phyloP scores from a whole-genome alignment of 1,140 invertebrate species.

The Macrocentrus cingulum region DNA sequence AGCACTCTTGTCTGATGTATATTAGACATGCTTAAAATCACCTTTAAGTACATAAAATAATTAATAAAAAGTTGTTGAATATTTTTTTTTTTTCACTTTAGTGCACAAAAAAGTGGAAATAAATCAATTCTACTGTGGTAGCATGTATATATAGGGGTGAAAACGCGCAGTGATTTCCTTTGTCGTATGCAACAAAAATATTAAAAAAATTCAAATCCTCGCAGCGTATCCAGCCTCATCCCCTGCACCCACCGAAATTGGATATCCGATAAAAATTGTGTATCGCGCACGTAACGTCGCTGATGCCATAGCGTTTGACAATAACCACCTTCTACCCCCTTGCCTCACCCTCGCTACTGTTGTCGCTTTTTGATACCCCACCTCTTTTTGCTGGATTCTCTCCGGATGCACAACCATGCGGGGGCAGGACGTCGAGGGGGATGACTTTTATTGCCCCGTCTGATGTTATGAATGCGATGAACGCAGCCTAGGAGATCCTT shows the following conservation, averaged over 20 bases:
- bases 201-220: slow-evolving; percentile 2
- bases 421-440: slow-evolving; percentile 29
- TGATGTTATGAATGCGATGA: slow-evolving; percentile 39
- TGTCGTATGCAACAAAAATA: neutral
- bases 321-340: slow-evolving; percentile 14
- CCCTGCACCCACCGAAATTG: slow-evolving; percentile 24
- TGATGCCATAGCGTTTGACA: slow-evolving; percentile 23
- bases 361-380: slow-evolving; percentile 39
- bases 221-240: neutral
- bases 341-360: slow-evolving; percentile 11
- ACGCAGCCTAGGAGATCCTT: slow-evolving; percentile 24
- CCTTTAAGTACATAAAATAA: too few relatives aligned
- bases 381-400: neutral
- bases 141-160: too few relatives aligned
- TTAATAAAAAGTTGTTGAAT: too few relatives aligned
- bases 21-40: too few relatives aligned
- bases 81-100: too few relatives aligned
- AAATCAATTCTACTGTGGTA: too few relatives aligned
- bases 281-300: slow-evolving; percentile 3
- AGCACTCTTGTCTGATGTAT: slow-evolving; percentile 22
- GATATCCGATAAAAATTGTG: slow-evolving; percentile 30
- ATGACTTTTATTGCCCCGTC: slow-evolving; percentile 39
- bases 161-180: too few relatives aligned
- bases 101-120: too few relatives aligned
- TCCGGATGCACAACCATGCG: neutral